These are phyloP conservation scores for Cephalopterus ornatus DNA, from an alignment of 2,113 vertebrate genomes.

Conservation along the genomic window DNA sequence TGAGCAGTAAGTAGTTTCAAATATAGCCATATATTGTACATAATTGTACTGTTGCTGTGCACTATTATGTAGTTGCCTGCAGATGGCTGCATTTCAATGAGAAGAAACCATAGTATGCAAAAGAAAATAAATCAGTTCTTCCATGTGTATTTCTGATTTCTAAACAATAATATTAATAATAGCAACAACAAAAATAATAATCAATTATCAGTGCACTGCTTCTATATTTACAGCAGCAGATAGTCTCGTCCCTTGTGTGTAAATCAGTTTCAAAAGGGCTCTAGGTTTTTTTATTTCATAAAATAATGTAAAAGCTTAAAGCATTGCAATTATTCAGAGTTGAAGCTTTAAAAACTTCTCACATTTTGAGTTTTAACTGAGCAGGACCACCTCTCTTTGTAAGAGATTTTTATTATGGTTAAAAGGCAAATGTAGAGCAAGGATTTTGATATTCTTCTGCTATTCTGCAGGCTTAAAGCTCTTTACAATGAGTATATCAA, in stretches of 20 bases:
- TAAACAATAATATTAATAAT: background rate
- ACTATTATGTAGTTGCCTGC: slow-evolving; percentile 28
- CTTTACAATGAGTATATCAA: background rate
- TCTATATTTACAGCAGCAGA: background rate
- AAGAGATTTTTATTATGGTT: background rate
- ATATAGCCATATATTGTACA: background rate
- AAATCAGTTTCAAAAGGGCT: background rate
- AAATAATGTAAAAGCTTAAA: background rate
- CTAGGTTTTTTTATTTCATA: background rate
- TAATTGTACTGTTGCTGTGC: background rate
- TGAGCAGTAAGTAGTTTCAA: background rate
- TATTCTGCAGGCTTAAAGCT: background rate
- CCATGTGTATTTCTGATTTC: background rate
- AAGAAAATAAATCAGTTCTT: background rate
- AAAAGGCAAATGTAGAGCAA: background rate
- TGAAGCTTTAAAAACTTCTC: background rate
- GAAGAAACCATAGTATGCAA: background rate
- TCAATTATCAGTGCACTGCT: background rate
- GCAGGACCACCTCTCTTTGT: background rate
- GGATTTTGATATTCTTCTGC: background rate
- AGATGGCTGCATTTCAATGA: slow-evolving; percentile 55
- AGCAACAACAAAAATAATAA: background rate
- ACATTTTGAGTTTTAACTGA: background rate
- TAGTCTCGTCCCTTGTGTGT: background rate
- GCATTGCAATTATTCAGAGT: background rate